Base-by-base conservation (phyloP, 2,113 vertebrate genomes). In the Pseudorhombus dupliciocellatus region DNA sequence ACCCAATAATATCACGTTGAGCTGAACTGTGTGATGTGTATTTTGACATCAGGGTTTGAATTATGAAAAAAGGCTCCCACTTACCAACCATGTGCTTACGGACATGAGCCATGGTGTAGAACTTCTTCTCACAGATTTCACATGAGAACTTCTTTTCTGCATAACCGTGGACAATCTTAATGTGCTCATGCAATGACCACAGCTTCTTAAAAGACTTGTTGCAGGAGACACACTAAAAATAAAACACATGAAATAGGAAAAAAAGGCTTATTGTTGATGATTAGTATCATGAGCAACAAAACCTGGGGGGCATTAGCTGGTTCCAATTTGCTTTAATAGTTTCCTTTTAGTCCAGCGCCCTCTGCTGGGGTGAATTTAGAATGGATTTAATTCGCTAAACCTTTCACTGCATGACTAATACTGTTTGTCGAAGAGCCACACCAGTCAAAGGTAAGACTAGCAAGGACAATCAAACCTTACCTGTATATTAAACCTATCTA, bases 161-260 rank as follows among this genome's bases (percentile, higher is more conserved):
- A 20, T 98, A 99, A 61, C 98, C 97, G 7, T 99, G 98, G 85
- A 99, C 96, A 2, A 99, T 98, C 93, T 99, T 99, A 83, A 97
- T 99, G 81, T 99, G 98, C 87, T 99, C 97, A 1, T 99, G 98
- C 85, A 99, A 95, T 30, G 97, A 99, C 98, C 98, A 99, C 84
- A 99, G 95, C 89, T 99, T 99, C 94, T 99, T 99, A 91, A 99
- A 99, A 0, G 96, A 97, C 87, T 99, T 99, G 86, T 97, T 98
- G 91, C 97, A 99, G 86, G 97, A 97, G 75, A 98, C 96, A 24
- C 97, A 99, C 97, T 99, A 88, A 70, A 73, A 69, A 14, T 2
- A 54, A 25, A 54, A 54, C 16, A 60, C 11, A 42, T n/a, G 2
- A 67, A 60, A 11, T 7, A 53, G 1, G 67, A 15, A 59, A 58